Percentiles rank a stretch among this genome's conserved stretches.
phyloP scores from a whole-genome alignment of 2,113 vertebrate genomes.

The Fregetta grallaria region DNA sequence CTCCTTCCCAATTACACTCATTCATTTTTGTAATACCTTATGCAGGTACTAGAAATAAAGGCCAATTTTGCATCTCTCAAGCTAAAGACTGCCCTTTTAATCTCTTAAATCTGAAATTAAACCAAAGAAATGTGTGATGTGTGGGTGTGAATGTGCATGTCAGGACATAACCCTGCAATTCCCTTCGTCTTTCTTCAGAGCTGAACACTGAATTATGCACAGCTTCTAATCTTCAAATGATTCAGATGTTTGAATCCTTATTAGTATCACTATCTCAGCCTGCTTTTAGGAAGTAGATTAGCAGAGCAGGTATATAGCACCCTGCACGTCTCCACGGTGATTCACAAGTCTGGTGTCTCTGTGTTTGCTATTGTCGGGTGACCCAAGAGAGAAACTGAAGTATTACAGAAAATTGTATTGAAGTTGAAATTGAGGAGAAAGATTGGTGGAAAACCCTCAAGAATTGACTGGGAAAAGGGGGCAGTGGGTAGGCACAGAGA shows the following conservation, averaged over 20 bases:
- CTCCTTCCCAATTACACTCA: not conserved
- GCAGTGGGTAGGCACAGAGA: not conserved
- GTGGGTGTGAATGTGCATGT: not conserved
- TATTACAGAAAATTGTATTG: not conserved
- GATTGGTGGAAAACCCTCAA: not conserved
- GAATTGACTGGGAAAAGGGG: not conserved
- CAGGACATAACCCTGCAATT: not conserved
- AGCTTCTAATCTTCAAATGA: not conserved
- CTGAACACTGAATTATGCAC: not conserved
- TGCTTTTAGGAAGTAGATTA: not conserved
- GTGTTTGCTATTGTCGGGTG: not conserved
- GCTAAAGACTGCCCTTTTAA: not conserved
- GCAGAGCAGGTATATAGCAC: not conserved
- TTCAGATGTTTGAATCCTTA: not conserved
- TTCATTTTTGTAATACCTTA: not conserved
- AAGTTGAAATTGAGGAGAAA: not conserved
- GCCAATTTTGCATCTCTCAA: not conserved
- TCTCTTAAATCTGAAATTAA: not conserved
- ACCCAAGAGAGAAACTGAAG: not conserved
- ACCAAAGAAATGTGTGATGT: not conserved
- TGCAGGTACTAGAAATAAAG: not conserved
- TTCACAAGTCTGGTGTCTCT: not conserved
- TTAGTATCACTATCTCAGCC: not conserved
- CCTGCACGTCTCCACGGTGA: not conserved
- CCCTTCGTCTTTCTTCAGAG: not conserved